These are phyloP conservation scores for Bellardia bayeri DNA, from an alignment of 2,888 invertebrate genomes.

Conservation along the genomic window DNA sequence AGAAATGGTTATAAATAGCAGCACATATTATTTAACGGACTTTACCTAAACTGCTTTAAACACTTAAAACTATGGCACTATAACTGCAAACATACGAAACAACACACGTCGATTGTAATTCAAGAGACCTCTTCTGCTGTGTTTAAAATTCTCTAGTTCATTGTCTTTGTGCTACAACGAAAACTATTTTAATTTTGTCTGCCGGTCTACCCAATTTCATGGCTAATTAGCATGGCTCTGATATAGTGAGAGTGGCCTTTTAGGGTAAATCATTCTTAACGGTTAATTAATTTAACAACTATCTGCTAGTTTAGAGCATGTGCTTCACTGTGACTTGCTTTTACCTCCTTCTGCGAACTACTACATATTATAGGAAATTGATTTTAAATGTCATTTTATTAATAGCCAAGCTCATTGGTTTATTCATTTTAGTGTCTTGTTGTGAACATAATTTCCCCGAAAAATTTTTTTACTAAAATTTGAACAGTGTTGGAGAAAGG, in stretches of 20 bases:
- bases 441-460: no score
- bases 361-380: conserved; percentile 50
- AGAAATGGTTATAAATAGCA: neutral
- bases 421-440: neutral
- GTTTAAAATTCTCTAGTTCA: neutral
- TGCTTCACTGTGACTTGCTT: neutral
- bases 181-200: neutral
- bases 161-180: neutral
- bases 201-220: conserved; percentile 7
- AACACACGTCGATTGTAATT: neutral
- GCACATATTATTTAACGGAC: neutral
- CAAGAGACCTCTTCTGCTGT: neutral
- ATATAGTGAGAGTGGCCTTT: conserved; percentile 27
- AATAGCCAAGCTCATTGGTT: conserved; percentile 14
- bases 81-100: neutral
- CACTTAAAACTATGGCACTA: neutral
- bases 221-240: neutral
- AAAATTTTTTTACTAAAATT: no score
- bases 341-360: neutral
- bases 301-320: conserved; percentile 9
- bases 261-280: conserved; percentile 50
- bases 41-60: no score
- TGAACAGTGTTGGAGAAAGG: no score
- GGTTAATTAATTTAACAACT: conserved; percentile 60
- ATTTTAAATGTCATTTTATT: conserved; percentile 57